These are phyloP conservation scores for Himalopsyche japonica DNA, from an alignment of 2,888 invertebrate genomes.

Conservation along the genomic window DNA sequence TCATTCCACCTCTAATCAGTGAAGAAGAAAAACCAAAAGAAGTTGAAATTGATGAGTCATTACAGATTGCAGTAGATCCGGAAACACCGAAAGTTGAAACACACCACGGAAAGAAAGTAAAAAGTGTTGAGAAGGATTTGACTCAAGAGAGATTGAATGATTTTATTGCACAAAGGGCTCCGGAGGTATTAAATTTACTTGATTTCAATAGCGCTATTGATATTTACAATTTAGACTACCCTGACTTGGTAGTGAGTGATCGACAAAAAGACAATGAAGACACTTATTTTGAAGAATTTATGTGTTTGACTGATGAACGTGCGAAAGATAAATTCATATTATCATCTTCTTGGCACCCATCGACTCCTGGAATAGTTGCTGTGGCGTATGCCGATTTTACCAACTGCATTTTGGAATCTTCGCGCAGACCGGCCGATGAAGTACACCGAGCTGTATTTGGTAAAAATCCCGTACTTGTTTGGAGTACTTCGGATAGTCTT, in stretches of 20 bases:
- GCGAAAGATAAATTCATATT: slow-evolving; percentile 70
- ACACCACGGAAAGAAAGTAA: not conserved
- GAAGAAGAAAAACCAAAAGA: slow-evolving; percentile 41
- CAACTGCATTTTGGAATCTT: slow-evolving; percentile 46
- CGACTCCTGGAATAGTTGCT: slow-evolving; percentile 69
- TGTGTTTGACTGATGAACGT: slow-evolving; percentile 69
- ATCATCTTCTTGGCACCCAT: slow-evolving; percentile 70
- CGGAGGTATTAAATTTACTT: slow-evolving; percentile 51
- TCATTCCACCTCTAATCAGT: slow-evolving; percentile 45
- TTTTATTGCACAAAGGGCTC: slow-evolving; percentile 46
- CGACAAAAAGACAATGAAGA: slow-evolving; percentile 42
- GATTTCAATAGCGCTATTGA: slow-evolving; percentile 60
- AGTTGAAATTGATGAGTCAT: slow-evolving; percentile 31
- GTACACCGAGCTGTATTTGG: slow-evolving; percentile 64
- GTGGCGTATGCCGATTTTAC: slow-evolving; percentile 67
- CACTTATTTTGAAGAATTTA: slow-evolving; percentile 57
- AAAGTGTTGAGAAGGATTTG: slow-evolving; percentile 15
- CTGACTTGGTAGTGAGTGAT: slow-evolving; percentile 52
- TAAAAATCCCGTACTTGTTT: slow-evolving; percentile 69
- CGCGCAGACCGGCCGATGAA: slow-evolving; percentile 49
- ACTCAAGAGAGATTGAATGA: slow-evolving; percentile 43
- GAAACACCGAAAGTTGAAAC: slow-evolving; percentile 43
- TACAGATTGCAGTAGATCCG: not conserved
- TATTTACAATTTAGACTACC: slow-evolving; percentile 67
- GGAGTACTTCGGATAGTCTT: slow-evolving; percentile 74